Percentiles rank a stretch among this genome's conserved stretches.
phyloP scores from a whole-genome alignment of 2,888 invertebrate species.

The Phyllotreta striolata region DNA sequence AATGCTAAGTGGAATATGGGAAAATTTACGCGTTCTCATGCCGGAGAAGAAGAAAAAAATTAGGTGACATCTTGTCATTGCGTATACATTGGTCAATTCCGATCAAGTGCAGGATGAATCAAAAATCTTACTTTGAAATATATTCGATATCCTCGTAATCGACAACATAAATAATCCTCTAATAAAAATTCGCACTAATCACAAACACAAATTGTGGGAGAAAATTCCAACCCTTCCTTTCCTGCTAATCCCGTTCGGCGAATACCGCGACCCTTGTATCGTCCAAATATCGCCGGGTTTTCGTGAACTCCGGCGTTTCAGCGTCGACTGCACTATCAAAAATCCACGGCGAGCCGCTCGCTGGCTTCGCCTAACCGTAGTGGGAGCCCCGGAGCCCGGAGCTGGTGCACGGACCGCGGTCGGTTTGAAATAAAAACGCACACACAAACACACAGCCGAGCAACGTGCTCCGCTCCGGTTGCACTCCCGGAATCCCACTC shows the following conservation, averaged over 20 bases:
- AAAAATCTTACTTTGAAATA: conserved; percentile 17
- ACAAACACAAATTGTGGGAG: conserved; percentile 4
- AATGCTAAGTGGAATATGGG: no score
- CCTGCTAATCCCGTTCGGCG: not conserved
- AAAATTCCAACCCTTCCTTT: not conserved
- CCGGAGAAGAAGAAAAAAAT: no score
- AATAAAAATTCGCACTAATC: conserved; percentile 6
- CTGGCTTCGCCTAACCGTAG: conserved; percentile 7
- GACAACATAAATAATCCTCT: conserved; percentile 17
- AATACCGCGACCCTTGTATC: not conserved
- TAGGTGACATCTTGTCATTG: no score
- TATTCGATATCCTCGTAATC: conserved; percentile 7
- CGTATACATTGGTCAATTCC: no score
- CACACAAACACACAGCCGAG: not conserved
- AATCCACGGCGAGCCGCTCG: conserved; percentile 19
- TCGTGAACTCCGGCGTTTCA: conserved; percentile 22
- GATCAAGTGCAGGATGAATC: no score
- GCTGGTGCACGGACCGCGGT: conserved; percentile 18
- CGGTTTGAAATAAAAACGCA: not conserved
- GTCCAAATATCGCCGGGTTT: conserved; percentile 12
- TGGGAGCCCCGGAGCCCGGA: conserved; percentile 12
- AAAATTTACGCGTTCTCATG: no score
- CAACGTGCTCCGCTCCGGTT: not conserved
- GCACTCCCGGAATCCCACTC: no score
- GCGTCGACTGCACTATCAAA: conserved; percentile 26